phyloP scores from a whole-genome alignment of 92 coral and sea anemone genomes.

The Porites divaricata region DNA sequence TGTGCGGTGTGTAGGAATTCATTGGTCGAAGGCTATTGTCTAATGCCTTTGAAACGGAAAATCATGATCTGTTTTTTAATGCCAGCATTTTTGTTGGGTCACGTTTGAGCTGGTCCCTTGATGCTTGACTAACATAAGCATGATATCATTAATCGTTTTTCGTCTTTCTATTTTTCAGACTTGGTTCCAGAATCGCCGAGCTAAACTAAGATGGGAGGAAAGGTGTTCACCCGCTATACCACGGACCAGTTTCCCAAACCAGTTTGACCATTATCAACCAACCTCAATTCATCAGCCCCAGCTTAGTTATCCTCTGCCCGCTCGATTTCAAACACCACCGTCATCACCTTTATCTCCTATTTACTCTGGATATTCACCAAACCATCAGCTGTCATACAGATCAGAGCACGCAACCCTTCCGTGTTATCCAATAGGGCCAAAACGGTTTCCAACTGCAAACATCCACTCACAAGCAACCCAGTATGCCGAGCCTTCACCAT shows the following conservation, averaged over 20 bases:
- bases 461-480: neutral
- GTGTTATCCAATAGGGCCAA: slow-evolving; percentile 21
- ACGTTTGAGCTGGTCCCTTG: too few relatives aligned
- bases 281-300: neutral
- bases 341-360: neutral
- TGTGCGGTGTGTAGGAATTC: too few relatives aligned
- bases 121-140: neutral
- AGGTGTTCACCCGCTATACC: neutral
- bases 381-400: neutral
- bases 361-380: neutral
- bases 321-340: neutral
- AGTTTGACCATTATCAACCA: neutral
- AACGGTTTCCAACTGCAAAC: slow-evolving; percentile 2
- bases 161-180: neutral
- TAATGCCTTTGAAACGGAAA: too few relatives aligned
- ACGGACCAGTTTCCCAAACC: neutral
- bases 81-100: too few relatives aligned
- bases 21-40: too few relatives aligned
- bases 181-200: slow-evolving; percentile 48
- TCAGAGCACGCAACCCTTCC: neutral
- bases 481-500: neutral
- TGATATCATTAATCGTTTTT: neutral
- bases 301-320: neutral
- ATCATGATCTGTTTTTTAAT: too few relatives aligned
- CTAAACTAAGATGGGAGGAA: slow-evolving; percentile 24